phyloP scores from a whole-genome alignment of 2,888 invertebrate species.

The Zygaena filipendulae region DNA sequence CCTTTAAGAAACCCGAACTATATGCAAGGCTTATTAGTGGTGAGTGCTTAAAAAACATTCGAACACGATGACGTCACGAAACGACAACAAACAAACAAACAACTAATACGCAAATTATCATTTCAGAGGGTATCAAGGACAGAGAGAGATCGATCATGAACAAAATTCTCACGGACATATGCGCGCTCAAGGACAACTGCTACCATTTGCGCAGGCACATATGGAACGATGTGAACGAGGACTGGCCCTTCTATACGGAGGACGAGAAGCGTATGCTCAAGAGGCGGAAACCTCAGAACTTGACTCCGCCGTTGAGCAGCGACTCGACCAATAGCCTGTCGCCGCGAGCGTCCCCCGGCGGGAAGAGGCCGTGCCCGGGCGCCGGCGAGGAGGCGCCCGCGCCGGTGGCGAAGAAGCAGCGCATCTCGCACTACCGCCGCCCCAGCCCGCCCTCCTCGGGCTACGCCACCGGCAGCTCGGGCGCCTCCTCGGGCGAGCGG shows the following conservation, averaged over 20 bases:
- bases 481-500: conserved; percentile 61
- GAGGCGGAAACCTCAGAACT: conserved; percentile 92
- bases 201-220: conserved; percentile 87
- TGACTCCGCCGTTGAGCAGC: conserved; percentile 89
- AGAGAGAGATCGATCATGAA: conserved; percentile 82
- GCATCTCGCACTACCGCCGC: conserved; percentile 83
- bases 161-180: conserved; percentile 83
- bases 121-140: conserved; percentile 88
- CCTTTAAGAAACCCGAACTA: conserved; percentile 94
- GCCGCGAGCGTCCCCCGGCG: conserved; percentile 73
- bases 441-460: conserved; percentile 56
- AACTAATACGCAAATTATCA: conserved; percentile 16
- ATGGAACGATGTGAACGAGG: conserved; percentile 94
- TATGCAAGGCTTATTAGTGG: conserved; percentile 83
- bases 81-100: neutral
- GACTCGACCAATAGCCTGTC: conserved; percentile 89
- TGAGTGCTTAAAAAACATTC: conserved; percentile 44
- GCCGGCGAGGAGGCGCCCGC: conserved; percentile 60
- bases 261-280: conserved; percentile 89
- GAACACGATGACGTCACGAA: too few species aligned
- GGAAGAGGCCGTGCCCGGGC: conserved; percentile 74
- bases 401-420: conserved; percentile 77
- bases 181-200: conserved; percentile 87
- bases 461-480: conserved; percentile 41
- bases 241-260: conserved; percentile 95